Base-by-base conservation (phyloP, 2,888 invertebrate genomes). In the Mermis nigrescens region DNA sequence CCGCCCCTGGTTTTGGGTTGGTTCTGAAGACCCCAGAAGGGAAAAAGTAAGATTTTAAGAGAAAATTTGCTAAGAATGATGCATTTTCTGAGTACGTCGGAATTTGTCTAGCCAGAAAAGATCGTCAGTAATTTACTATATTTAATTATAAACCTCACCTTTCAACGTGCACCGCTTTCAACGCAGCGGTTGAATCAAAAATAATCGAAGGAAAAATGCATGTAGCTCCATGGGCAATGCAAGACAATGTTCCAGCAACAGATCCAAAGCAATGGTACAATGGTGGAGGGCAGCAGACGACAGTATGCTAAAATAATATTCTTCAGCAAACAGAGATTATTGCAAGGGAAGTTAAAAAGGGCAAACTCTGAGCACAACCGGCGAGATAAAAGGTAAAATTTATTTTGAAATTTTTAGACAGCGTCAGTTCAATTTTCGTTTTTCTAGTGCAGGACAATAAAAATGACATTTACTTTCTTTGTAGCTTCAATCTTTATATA, bases 191-290 rank as follows among this genome's bases (percentile, higher is more conserved):
- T 0, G 85, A 79, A 69, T 82, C 80, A 66, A 76, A 78, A 0
- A 69, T 66, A 1, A 72, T 71, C 1, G 74, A 69, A 0, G 78
- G 77, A 61, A 74, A 75, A 7, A 78, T 74, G 58, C 70, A 66
- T 0, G 72, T 72, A 19, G 73, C 67, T 19, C 73, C 73, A 66
- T 79, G 76, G 31, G 80, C 76, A 28, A 84, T 68, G 4, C 76
- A 77, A 0, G 78, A 75, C 31, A 83, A 66, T 27, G 81, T 76
- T 0, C 81, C 82, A 52, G 81, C 74, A 1, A 82, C 78, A 61
- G 82, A 80, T 0, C 86, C 88, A 70, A 81, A 87, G 38, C 83
- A 85, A 72, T 90, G 89, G 70, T 86, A 88, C 28, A 86, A 76
- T 0, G 87, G 87, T 24, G 84, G 82, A 67, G 83, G 82, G 1